A percentile compares a stretch with the other conserved stretches of the same genome.
Conservation (phyloP, 2,888 invertebrate genomes). For the Ganaspis brasiliensis region DNA sequence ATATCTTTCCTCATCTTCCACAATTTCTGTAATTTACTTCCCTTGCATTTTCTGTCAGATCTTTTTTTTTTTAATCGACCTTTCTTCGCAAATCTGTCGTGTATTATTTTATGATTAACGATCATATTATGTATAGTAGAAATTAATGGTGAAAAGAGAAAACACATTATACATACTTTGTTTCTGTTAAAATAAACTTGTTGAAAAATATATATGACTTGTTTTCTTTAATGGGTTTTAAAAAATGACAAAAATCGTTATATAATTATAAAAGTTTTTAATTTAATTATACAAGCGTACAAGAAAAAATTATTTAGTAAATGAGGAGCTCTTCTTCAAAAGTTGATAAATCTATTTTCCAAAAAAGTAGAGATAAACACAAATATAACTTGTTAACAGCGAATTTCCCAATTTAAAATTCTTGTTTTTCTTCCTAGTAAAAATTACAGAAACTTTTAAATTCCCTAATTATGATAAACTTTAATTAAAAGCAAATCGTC, state of each 20-base stretch:
- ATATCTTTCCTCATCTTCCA: constrained; percentile 37
- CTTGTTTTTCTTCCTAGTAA: no score
- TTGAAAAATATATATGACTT: constrained; percentile 71
- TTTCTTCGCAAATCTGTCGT: constrained; percentile 73
- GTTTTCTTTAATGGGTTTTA: not conserved
- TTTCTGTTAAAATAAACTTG: constrained; percentile 80
- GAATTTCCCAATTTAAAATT: no score
- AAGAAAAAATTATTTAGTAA: no score
- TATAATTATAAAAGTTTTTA: not conserved
- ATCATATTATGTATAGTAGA: constrained; percentile 79
- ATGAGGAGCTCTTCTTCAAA: no score
- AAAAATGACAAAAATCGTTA: not conserved
- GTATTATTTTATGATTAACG: constrained; percentile 77
- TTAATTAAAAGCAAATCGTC: no score
- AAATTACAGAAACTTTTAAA: no score
- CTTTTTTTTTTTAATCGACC: constrained; percentile 62
- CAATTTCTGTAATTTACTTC: constrained; percentile 48
- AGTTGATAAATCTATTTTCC: no score
- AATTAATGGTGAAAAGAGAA: constrained; percentile 78
- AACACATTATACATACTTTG: constrained; percentile 73
- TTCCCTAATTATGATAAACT: no score
- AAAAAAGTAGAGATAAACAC: no score
- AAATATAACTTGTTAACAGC: no score
- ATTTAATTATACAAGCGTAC: not conserved
- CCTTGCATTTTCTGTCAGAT: constrained; percentile 46